These are phyloP conservation scores for Oenanthe melanoleuca DNA, from an alignment of 2,113 vertebrate genomes.

Conservation along the genomic window DNA sequence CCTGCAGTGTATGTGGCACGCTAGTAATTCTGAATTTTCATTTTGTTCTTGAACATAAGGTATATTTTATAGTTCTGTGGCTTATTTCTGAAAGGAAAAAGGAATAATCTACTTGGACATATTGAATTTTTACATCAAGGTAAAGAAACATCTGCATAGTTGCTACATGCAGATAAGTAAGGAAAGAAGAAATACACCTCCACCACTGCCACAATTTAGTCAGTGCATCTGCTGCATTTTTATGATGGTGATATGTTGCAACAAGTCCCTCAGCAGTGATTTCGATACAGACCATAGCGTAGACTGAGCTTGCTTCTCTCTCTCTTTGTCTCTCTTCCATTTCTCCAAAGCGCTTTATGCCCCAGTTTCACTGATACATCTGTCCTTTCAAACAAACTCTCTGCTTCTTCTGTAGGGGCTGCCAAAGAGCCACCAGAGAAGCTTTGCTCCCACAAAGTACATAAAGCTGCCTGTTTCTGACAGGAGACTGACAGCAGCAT, in stretches of 20 bases:
- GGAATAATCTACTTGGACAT: background rate
- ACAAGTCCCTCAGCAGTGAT: background rate
- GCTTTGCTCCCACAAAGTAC: background rate
- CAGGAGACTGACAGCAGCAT: background rate
- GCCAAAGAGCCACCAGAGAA: background rate
- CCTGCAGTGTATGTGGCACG: background rate
- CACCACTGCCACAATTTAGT: background rate
- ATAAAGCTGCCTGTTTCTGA: background rate
- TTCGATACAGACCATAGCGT: background rate
- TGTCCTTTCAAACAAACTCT: background rate
- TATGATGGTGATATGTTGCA: background rate
- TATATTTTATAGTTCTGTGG: background rate
- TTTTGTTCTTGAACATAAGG: background rate
- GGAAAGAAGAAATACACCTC: background rate
- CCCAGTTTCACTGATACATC: background rate
- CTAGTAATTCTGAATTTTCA: background rate
- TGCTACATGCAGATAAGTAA: background rate
- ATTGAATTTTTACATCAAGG: background rate
- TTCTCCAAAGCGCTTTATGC: background rate
- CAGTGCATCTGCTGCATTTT: background rate
- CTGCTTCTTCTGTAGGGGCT: background rate
- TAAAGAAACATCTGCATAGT: background rate
- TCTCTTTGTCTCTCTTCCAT: too few species aligned
- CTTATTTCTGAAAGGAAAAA: background rate
- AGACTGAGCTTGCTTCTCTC: too few species aligned